These are phyloP conservation scores for Eira barbara DNA, from an alignment of 2,113 vertebrate genomes.

Conservation along the genomic window DNA sequence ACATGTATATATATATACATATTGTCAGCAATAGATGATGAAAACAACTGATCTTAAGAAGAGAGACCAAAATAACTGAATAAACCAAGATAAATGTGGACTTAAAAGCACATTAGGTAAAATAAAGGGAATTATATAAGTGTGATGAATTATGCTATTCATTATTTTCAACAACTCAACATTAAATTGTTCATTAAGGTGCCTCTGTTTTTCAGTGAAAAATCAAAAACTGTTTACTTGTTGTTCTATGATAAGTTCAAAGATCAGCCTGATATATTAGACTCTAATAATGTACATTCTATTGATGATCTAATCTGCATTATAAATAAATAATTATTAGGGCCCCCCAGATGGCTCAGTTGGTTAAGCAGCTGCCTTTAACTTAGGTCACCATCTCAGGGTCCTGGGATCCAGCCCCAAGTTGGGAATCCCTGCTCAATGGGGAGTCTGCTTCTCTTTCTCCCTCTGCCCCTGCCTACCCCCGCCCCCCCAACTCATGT, in stretches of 20 bases:
- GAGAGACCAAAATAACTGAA: neutral
- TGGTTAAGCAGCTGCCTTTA: neutral
- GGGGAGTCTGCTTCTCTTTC: no score
- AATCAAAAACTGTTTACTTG: neutral
- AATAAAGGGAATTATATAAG: neutral
- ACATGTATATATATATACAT: neutral
- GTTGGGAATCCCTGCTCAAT: neutral
- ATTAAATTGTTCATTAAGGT: neutral
- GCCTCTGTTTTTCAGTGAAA: neutral
- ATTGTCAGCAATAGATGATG: neutral
- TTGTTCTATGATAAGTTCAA: neutral
- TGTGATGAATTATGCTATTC: neutral
- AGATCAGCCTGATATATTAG: neutral
- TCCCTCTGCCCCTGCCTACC: neutral
- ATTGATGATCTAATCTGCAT: neutral
- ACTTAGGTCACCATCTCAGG: neutral
- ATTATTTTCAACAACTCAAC: neutral
- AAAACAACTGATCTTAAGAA: neutral
- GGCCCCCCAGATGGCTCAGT: neutral
- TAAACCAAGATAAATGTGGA: neutral
- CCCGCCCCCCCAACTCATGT: neutral
- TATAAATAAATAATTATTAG: neutral
- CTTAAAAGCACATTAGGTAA: neutral
- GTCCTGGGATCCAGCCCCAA: neutral
- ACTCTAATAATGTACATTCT: neutral